Base-by-base conservation (phyloP, 2,888 invertebrate species). In the Tenthredo notha region DNA sequence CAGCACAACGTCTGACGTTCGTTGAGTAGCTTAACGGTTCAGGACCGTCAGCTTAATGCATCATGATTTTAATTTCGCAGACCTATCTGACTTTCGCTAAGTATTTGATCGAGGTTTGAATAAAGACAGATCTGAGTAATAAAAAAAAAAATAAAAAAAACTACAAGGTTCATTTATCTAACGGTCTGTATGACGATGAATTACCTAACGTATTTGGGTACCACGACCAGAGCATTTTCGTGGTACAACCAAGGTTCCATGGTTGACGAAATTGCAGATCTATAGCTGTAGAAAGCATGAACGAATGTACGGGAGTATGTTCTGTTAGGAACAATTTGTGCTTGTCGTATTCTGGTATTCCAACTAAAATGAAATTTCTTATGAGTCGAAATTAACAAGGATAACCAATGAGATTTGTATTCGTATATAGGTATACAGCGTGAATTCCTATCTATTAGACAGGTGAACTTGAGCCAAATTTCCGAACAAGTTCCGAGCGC, bases 241-340 rank as follows among this genome's bases (percentile, higher is more conserved):
- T 85, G 1, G 90, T 90, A 78, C 87, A 88, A 83, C 90, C 89
- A 18, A 90, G 85, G 77, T 86, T 86, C 88, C 89, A 89, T 7
- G 89, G 89, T 18, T 88, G 88, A 10, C 78, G 87, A 84, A 86
- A 89, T 72, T 70, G 87, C 37, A 89, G 65, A 80, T 87, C 87
- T 21, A 87, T 85, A n/a, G 86, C 84, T 4, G 88, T 88, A n/a
- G 88, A 87, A 6, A 90, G 78, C 47, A 88, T 85, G 29, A 90
- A 87, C 18, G 89, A 89, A 77, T 90, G 90, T 7, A 90, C 84
- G 4, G 86, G 88, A 2, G 88, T 89, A 54, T 85, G 47, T 61
- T 87, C 85, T 7, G 89, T 87, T 12, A 89, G 85, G 40, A 89
- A 88, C 77, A 54, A 84, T 47, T 87, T 90, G 43, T 88, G 89